phyloP scores from a whole-genome alignment of 2,888 invertebrate species.

The Cryptocephalus primarius region DNA sequence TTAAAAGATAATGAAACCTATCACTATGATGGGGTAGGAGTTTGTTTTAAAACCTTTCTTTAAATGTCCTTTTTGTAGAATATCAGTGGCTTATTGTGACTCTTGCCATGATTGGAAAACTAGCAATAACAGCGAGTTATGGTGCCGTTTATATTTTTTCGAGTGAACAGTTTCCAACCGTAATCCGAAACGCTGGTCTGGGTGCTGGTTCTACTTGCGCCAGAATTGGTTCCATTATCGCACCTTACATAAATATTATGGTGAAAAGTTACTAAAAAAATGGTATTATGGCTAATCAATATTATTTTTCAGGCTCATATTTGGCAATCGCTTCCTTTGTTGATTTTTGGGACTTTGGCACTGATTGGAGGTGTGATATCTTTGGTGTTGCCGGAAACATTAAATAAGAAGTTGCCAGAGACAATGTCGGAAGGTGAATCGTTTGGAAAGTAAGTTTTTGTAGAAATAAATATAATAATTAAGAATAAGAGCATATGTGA shows the following conservation, averaged over 20 bases:
- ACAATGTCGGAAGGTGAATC: constrained; percentile 52
- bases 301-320: constrained; percentile 37
- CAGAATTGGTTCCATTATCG: constrained; percentile 50
- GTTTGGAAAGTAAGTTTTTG: constrained; percentile 44
- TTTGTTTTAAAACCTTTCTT: not conserved
- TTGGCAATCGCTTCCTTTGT: constrained; percentile 48
- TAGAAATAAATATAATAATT: not conserved
- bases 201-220: constrained; percentile 54
- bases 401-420: constrained; percentile 53
- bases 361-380: constrained; percentile 47
- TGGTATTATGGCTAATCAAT: not conserved
- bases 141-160: constrained; percentile 64
- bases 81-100: constrained; percentile 45
- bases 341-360: constrained; percentile 47
- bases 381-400: constrained; percentile 53
- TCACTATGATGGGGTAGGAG: not conserved
- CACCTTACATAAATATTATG: constrained; percentile 48
- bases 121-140: constrained; percentile 62
- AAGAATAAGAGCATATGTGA: no score
- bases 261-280: constrained; percentile 30
- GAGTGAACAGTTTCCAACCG: constrained; percentile 65
- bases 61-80: constrained; percentile 31
- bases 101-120: constrained; percentile 59
- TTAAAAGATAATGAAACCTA: not conserved
- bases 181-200: constrained; percentile 53